Conservation (phyloP, 2,888 invertebrate species). For the Anagyrus pseudococci region DNA sequence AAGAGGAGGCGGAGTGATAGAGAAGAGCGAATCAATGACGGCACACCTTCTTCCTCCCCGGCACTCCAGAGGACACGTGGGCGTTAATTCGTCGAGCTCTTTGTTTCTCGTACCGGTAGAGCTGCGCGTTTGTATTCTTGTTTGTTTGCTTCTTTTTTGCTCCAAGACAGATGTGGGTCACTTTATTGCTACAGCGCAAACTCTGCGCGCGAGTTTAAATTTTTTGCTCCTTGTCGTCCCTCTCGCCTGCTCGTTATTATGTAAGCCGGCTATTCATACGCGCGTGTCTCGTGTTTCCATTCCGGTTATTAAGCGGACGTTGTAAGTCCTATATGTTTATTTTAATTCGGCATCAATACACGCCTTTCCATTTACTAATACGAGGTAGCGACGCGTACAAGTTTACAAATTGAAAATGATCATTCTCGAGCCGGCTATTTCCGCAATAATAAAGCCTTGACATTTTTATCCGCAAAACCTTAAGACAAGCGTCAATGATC, state of each 20-base stretch:
- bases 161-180: slow-evolving; percentile 16
- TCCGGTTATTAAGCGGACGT: too few species aligned
- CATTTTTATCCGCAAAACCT: too few species aligned
- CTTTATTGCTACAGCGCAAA: background rate
- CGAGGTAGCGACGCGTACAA: too few species aligned
- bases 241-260: background rate
- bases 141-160: background rate
- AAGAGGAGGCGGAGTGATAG: slow-evolving; percentile 11
- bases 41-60: slow-evolving; percentile 22
- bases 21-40: slow-evolving; percentile 31
- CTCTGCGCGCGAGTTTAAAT: background rate
- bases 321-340: too few species aligned
- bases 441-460: too few species aligned
- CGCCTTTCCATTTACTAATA: too few species aligned
- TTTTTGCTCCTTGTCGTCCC: background rate
- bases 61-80: slow-evolving; percentile 16
- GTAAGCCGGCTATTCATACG: background rate
- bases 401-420: too few species aligned
- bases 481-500: too few species aligned
- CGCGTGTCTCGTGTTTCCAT: too few species aligned
- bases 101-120: slow-evolving; percentile 9
- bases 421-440: too few species aligned
- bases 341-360: too few species aligned
- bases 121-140: background rate
- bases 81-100: slow-evolving; percentile 24